Percentiles rank a stretch among this genome's conserved stretches.
Evolutionary conservation across 2,888 invertebrate species (phyloP).

Genomic region (Scelioninae gen. 2): DNA sequence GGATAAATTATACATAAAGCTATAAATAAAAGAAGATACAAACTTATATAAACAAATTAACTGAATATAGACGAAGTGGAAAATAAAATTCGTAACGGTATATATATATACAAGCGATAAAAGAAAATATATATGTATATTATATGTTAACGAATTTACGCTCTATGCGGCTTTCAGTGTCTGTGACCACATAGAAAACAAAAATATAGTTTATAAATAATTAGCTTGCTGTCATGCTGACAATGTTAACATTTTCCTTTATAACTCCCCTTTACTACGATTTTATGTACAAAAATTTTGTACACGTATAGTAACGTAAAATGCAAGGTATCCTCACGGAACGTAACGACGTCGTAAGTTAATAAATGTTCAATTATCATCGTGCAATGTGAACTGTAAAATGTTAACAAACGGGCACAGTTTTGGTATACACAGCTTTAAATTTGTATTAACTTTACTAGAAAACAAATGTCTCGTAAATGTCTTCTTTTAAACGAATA

Average conservation of each 20-base stretch:
- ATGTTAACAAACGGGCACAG: too few relatives aligned
- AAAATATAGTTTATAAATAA: constrained; percentile 54
- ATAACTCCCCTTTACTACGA: constrained; percentile 1
- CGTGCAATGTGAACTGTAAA: too few relatives aligned
- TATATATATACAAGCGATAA: constrained; percentile 38
- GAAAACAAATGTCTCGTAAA: too few relatives aligned
- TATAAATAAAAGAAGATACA: constrained; percentile 46
- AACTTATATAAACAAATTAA: constrained; percentile 40
- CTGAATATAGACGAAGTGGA: constrained; percentile 38
- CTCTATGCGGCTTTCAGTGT: constrained; percentile 60
- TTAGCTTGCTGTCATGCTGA: constrained; percentile 53
- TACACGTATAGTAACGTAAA: not conserved
- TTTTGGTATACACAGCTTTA: too few relatives aligned
- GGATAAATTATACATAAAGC: constrained; percentile 41
- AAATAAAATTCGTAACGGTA: constrained; percentile 45
- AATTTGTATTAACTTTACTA: too few relatives aligned
- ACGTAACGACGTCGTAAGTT: too few relatives aligned
- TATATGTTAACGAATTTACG: constrained; percentile 59
- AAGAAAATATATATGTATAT: constrained; percentile 54
- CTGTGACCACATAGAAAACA: constrained; percentile 59
- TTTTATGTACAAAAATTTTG: constrained; percentile 5
- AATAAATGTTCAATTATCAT: too few relatives aligned
- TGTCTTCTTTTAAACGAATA: too few relatives aligned
- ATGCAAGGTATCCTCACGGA: not conserved
- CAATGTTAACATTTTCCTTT: constrained; percentile 30